These are phyloP conservation scores for Catagonus wagneri DNA, from an alignment of 2,113 vertebrate genomes.

Conservation along the genomic window DNA sequence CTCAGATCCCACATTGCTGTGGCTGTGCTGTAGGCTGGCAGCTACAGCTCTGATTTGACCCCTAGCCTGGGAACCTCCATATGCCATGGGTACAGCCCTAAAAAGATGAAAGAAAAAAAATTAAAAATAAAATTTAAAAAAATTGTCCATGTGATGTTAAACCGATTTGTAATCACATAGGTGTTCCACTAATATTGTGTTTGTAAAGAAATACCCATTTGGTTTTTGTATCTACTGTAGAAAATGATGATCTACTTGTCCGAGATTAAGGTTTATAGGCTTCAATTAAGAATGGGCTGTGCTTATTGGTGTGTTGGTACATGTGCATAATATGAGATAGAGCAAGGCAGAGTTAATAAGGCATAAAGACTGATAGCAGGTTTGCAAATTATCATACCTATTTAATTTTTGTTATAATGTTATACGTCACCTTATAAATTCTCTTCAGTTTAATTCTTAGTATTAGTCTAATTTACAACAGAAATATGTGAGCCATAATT, in stretches of 20 bases:
- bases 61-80: too few relatives aligned
- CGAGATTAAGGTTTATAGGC: not conserved
- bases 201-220: slow-evolving; percentile 53
- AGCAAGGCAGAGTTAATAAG: not conserved
- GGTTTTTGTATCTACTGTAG: not conserved
- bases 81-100: too few relatives aligned
- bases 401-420: not conserved
- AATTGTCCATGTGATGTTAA: not conserved
- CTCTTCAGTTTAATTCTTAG: not conserved
- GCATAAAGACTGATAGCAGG: not conserved
- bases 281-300: not conserved
- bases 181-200: slow-evolving; percentile 19
- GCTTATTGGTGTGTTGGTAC: not conserved
- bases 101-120: not conserved
- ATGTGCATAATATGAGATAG: not conserved
- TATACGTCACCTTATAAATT: not conserved
- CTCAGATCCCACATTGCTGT: too few relatives aligned
- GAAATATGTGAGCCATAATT: not conserved
- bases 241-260: not conserved
- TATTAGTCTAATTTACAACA: slow-evolving; percentile 3
- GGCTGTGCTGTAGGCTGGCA: too few relatives aligned
- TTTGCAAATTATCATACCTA: not conserved
- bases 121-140: not conserved
- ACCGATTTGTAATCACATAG: not conserved
- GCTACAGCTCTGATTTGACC: too few relatives aligned